Evolutionary conservation across 2,888 invertebrate genomes (phyloP), one percentile per base, ranked within the genome.

Genomic region (Agrochola circellaris): DNA sequence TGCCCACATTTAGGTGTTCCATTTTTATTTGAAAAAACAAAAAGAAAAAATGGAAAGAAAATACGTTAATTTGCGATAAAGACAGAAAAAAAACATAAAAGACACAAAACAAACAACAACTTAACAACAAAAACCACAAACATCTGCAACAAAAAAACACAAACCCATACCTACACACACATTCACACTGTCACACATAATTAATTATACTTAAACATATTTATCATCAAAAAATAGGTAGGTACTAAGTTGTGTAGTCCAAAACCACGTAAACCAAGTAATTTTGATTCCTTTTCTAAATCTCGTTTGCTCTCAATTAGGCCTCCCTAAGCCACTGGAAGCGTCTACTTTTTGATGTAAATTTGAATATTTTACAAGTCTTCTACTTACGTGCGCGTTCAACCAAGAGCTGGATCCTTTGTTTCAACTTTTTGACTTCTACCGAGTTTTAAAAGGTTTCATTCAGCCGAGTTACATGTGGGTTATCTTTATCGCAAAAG

Each of bases 331-430:
- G 69, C 56, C 69, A 34, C 64, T 60, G 56, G 34, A 68, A 66
- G 73, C 58, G 34, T 54, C 79, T 65, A 60, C 69, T 45, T 81
- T 84, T 85, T 73, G 74, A 82, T 67, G 73, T 9, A 69, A 84
- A 81, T 84, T 81, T 85, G 54, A 85, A 82, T 85, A 82, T 81
- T 70, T 85, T 70, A 83, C 17, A 51, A 68, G 67, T 51, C 26
- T 66, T 38, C 13, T 80, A 45, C 69, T 69, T 73, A 38, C 17
- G 34, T 38, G 15, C 45, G 65, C 64, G 58, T 54, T 70, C 38
- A 30, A 54, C 51, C 6, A 42, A 71, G 71, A 30, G 42, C 23
- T 48, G 23, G 30, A 75, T 51, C 65, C 51, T 70, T 82, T 82
- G 82, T 75, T 85, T 69, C 34, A 73, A 75, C 82, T 70, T 75